These are phyloP conservation scores for Sarcophaga subvicina DNA, from an alignment of 2,888 invertebrate genomes.

Conservation along the genomic window DNA sequence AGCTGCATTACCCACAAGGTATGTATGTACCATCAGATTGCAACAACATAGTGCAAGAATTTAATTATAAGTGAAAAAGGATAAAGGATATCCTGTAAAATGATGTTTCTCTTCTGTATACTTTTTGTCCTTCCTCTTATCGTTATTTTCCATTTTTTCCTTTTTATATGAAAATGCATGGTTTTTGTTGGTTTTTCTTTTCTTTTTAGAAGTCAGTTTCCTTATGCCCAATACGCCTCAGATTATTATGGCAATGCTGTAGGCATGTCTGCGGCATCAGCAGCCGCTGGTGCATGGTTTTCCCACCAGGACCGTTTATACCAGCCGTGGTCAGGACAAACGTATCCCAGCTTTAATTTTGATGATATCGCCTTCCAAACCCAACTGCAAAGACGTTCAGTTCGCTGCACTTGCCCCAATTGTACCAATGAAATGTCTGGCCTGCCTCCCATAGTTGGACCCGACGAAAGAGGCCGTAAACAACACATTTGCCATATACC, in stretches of 20 bases:
- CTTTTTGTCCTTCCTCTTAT: slow-evolving; percentile 9
- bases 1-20: slow-evolving; percentile 77
- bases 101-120: slow-evolving; percentile 44
- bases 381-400: slow-evolving; percentile 87
- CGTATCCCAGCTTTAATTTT: slow-evolving; percentile 79
- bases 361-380: slow-evolving; percentile 81
- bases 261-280: slow-evolving; percentile 77
- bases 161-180: too few species aligned
- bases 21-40: slow-evolving; percentile 60
- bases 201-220: slow-evolving; percentile 78
- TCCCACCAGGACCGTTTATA: slow-evolving; percentile 80
- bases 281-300: slow-evolving; percentile 80
- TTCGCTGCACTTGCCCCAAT: slow-evolving; percentile 91
- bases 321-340: slow-evolving; percentile 79
- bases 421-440: slow-evolving; percentile 91
- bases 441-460: slow-evolving; percentile 87
- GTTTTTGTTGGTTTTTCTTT: neutral
- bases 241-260: slow-evolving; percentile 80
- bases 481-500: slow-evolving; percentile 94
- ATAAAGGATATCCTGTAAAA: slow-evolving; percentile 51
- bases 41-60: slow-evolving; percentile 21
- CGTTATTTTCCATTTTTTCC: slow-evolving; percentile 14
- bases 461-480: slow-evolving; percentile 89
- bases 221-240: slow-evolving; percentile 81
- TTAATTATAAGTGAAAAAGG: slow-evolving; percentile 27